Percentiles rank a stretch among this genome's conserved stretches.
These are phyloP conservation scores for Rotaria magnacalcarata DNA, from an alignment of 2,888 invertebrate genomes.

Conservation along the genomic window DNA sequence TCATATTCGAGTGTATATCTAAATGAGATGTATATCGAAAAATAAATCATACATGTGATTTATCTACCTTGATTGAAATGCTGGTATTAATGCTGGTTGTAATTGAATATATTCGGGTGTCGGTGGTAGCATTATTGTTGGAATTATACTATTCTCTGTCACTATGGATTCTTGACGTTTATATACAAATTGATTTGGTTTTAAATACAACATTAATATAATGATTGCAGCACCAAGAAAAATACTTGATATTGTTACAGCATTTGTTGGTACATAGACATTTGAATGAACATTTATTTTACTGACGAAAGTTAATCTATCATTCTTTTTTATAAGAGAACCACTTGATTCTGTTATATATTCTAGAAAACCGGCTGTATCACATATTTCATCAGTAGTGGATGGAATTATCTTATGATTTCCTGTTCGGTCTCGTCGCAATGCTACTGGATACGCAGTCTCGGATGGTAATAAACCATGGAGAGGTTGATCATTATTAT, in stretches of 20 bases:
- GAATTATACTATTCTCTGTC: not conserved
- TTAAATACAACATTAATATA: not conserved
- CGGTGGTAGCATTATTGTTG: not conserved
- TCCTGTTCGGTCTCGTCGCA: not conserved
- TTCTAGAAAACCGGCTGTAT: constrained; percentile 64
- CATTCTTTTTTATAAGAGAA: not conserved
- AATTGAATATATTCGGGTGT: constrained; percentile 43
- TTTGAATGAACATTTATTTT: not conserved
- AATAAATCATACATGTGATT: constrained; percentile 50
- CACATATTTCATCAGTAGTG: constrained; percentile 54
- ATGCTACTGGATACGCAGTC: not conserved
- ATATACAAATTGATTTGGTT: not conserved
- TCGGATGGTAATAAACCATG: not conserved
- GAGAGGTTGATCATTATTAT: not conserved
- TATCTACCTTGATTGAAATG: constrained; percentile 37
- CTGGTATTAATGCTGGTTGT: not conserved
- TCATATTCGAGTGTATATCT: constrained; percentile 78
- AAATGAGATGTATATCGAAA: constrained; percentile 51
- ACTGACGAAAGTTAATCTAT: not conserved
- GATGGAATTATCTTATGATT: not conserved
- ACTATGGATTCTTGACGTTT: not conserved
- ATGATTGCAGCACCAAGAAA: not conserved
- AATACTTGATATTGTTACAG: not conserved
- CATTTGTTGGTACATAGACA: not conserved
- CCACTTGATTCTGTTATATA: not conserved